These are phyloP conservation scores for Lasioglossum leucozonium DNA, from an alignment of 2,888 invertebrate genomes.

Conservation along the genomic window DNA sequence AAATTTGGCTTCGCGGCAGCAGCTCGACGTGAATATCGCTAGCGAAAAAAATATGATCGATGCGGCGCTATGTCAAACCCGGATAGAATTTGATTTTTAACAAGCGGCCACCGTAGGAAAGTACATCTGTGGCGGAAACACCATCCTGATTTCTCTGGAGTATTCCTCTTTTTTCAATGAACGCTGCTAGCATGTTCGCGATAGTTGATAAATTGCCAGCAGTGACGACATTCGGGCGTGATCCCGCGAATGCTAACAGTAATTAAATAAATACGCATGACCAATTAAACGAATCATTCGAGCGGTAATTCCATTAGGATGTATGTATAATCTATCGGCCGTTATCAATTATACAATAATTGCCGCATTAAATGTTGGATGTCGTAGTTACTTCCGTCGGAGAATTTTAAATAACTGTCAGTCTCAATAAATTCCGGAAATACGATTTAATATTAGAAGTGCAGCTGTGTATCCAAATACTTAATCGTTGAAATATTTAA, in stretches of 20 bases:
- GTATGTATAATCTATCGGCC: neutral
- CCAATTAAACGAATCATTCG: neutral
- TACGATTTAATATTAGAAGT: neutral
- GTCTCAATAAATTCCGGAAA: neutral
- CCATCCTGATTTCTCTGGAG: slow-evolving; percentile 35
- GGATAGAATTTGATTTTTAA: slow-evolving; percentile 24
- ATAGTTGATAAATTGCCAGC: neutral
- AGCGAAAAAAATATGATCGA: slow-evolving; percentile 1
- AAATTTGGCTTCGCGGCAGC: neutral
- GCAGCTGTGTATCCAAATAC: too few species aligned
- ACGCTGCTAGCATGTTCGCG: neutral
- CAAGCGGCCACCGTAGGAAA: neutral
- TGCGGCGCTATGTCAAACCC: neutral
- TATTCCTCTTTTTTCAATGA: slow-evolving; percentile 19
- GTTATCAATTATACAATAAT: neutral
- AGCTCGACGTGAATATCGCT: neutral
- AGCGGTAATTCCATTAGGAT: neutral
- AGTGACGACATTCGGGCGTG: neutral
- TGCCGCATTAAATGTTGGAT: neutral
- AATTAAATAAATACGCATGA: neutral
- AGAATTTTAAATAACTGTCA: neutral
- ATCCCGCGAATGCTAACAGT: neutral
- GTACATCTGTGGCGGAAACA: neutral
- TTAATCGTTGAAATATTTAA: too few species aligned
- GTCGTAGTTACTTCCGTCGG: neutral